Base-by-base conservation (phyloP, 2,888 invertebrate genomes). In the Parnassius smintheus region DNA sequence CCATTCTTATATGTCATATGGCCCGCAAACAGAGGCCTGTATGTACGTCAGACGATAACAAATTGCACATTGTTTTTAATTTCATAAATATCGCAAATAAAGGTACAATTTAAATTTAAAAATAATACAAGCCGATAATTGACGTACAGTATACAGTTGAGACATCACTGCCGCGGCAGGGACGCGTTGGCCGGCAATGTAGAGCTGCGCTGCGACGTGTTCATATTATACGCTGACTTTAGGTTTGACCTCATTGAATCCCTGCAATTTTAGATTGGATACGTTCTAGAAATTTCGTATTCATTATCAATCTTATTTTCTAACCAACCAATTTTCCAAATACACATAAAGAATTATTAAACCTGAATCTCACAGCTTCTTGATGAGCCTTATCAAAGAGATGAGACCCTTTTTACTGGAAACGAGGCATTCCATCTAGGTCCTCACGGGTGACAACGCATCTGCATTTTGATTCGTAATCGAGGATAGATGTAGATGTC, bases 161-260 rank as follows among this genome's bases (percentile, higher is more conserved):
- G 52, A 18, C 63, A 67, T 86, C 85, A 91, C 82, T 87, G 90
- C 67, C 94, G 93, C 91, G 93, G 94, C 83, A 96, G 92, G 73
- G 96, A 95, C 75, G 96, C 95, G 92, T 96, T 96, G 80, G 96
- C 96, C 79, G 97, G 97, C 85, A 97, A 93, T 75, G 97, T 97
- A 70, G 97, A 96, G 81, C 97, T 97, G 89, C 96, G 95, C 92
- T 96, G 97, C 66, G 90, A 87, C 72, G 93, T 93, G 83, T 94
- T 94, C 89, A 95, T 92, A 83, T 94, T 92, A 83, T 94, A 95
- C 77, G 95, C 94, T 71, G 95, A 93, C 91, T 95, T 96, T 82
- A 95, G 85, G 79, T 94, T 94, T 73, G 96, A 96, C 75, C 96
- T 94, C 81, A 96, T 96, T 48, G 96, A 96, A 83, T 96, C 96